These are phyloP conservation scores for Habrosyne pyritoides DNA, from an alignment of 2,888 invertebrate species.

Conservation along the genomic window DNA sequence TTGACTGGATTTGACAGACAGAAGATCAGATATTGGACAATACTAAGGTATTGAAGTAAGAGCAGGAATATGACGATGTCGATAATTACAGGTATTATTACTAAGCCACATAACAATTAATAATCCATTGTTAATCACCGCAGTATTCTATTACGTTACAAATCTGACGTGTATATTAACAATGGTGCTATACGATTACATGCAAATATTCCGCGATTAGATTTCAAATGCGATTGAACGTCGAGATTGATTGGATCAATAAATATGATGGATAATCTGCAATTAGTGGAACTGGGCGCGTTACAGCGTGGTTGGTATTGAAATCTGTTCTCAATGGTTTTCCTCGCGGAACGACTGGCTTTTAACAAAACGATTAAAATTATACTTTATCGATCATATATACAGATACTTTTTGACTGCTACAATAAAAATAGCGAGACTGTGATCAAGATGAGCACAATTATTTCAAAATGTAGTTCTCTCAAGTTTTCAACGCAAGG, in stretches of 20 bases:
- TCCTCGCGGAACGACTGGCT: conserved; percentile 5
- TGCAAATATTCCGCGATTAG: conserved; percentile 41
- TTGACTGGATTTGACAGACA: not conserved
- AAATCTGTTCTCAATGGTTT: conserved; percentile 14
- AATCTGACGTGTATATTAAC: not conserved
- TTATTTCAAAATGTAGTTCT: not conserved
- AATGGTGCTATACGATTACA: conserved; percentile 17
- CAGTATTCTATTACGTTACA: not conserved
- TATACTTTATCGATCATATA: not conserved
- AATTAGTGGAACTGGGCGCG: conserved; percentile 34
- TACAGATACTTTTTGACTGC: too few species aligned
- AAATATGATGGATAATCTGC: conserved; percentile 50
- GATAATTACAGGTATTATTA: not conserved
- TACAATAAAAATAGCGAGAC: too few species aligned
- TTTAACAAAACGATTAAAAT: not conserved
- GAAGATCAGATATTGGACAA: not conserved
- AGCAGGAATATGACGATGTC: not conserved
- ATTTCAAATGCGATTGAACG: conserved; percentile 42
- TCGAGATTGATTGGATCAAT: conserved; percentile 44
- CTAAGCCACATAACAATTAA: not conserved
- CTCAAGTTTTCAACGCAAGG: not conserved
- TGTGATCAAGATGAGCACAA: not conserved
- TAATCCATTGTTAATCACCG: conserved; percentile 1
- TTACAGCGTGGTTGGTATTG: conserved; percentile 16
- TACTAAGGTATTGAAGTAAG: not conserved